Evolutionary conservation across 2,113 vertebrate species (phyloP), one percentile per base, ranked within the genome.

Genomic region (Octodon degus): DNA sequence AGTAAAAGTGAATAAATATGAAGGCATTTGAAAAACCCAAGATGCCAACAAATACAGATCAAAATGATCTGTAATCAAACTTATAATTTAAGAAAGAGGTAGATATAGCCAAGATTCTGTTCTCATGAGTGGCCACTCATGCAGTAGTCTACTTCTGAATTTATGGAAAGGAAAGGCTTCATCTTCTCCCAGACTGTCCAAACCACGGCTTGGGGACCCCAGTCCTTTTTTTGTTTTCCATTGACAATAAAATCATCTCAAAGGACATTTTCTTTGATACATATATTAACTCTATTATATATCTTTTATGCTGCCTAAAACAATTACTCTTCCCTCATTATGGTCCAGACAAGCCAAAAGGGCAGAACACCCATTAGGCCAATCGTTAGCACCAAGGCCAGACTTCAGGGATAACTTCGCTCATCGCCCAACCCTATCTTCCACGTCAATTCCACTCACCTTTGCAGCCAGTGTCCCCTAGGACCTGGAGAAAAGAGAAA

Each of bases 1-100:
- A 82, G 43, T 27, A 90, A 20, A 2, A 55, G 40, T 83, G 43
- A 70, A 0, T 65, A 92, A 88, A 25, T 63, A 37, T 63, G 43
- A 60, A 94, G 47, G 62, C 43, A 80, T 63, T 92, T 87, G 34
- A 88, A 91, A 96, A 94, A n/a, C 24, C 58, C 47, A 83, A 85
- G 47, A 40, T 87, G 32, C 34, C 53, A 63, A 55, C n/a, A 87
- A 86, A 81, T 53, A 20, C 10, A 37, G 2, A 19, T 81, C 37
- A 79, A 76, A 72, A 68, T 55, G 47, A 24, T 50, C 25, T 24
- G 37, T 32, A 62, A 65, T 5, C n/a, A 95, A 91, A 74, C 34
- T 16, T n/a, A 19, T 83, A 16, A 86, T 58, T 81, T 82, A 24
- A 76, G 62, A 80, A 90, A 86, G 22, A 81, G 50, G 25, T 17